Percentiles rank a stretch among this genome's conserved stretches.
Conservation (phyloP, 2,797 vertebrate species). For the Platyrinchus mystaceus region DNA sequence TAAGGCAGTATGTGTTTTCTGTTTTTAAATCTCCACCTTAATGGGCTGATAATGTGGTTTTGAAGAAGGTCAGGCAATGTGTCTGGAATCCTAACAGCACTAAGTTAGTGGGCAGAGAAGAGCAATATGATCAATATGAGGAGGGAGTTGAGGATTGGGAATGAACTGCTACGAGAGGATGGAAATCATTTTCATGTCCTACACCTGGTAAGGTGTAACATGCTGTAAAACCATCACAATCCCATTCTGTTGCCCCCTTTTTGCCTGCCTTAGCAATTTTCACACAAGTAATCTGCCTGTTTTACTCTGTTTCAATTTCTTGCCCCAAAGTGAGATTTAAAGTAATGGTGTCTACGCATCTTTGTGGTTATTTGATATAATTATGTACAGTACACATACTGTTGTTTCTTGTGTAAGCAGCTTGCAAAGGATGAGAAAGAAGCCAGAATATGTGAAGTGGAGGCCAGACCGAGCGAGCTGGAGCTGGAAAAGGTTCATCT, state of each 20-base stretch:
- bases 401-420: conserved; percentile 50
- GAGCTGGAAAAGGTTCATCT: conserved; percentile 73
- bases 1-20: neutral
- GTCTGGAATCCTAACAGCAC: neutral
- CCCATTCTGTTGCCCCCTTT: neutral
- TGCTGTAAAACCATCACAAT: neutral
- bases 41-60: neutral
- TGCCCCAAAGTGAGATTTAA: neutral
- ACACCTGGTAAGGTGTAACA: neutral
- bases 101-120: neutral
- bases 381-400: neutral
- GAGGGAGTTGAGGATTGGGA: neutral
- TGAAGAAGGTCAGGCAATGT: neutral
- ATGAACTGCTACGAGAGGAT: neutral
- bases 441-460: conserved; percentile 68
- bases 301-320: neutral
- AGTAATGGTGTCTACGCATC: neutral
- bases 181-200: neutral
- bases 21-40: neutral
- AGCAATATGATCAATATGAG: neutral
- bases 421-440: conserved; percentile 75
- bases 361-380: neutral
- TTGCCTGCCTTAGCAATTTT: neutral
- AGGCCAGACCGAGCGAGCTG: conserved; percentile 62
- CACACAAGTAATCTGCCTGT: neutral